Base-by-base conservation (phyloP, 2,888 invertebrate genomes). In the Phoronis australis region DNA sequence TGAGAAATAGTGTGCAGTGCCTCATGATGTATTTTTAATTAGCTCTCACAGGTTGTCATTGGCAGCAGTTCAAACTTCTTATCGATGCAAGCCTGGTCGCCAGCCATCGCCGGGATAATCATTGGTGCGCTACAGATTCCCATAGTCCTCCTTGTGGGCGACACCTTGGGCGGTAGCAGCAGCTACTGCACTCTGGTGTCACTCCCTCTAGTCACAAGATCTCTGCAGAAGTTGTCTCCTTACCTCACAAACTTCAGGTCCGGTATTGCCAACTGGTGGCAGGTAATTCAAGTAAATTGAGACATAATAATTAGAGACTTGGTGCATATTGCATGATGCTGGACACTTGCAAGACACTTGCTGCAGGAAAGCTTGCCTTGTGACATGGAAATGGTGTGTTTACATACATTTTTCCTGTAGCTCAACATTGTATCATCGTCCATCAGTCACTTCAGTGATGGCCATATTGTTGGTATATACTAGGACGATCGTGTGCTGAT, bases 91-190 rank as follows among this genome's bases (percentile, higher is more conserved):
- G 21, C 21, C 18, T 47, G 47, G 47, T 31, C 47, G 4, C 47
- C 47, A 15, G 26, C 37, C 22, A 23, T 58, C 50, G 20, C 49
- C 62, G 71, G 68, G 6, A 57, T 60, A 4, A 24, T 71, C 15
- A 56, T 70, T 5, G 70, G 71, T 4, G 21, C 61, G 9, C 50
- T 71, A 18, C 70, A 72, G 52, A 24, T 68, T 12, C 64, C 68
- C 1, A 48, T 67, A 12, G 59, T 69, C 3, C 51, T 71, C 18
- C 45, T 61, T 9, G 51, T 67, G 3, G 54, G 52, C 12, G 69
- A 69, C 50, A 68, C 70, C 4, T 53, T 72, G 44, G 71, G 71
- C 24, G 64, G 65, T 42, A 67, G 66, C 25, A 56, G 65, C 23
- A 60, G 64, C 35, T 71, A 68, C 53, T 60, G 66, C 44, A 69